Evolutionary conservation across 2,113 vertebrate genomes (phyloP).

Genomic region (Hippocampus guttulatus): DNA sequence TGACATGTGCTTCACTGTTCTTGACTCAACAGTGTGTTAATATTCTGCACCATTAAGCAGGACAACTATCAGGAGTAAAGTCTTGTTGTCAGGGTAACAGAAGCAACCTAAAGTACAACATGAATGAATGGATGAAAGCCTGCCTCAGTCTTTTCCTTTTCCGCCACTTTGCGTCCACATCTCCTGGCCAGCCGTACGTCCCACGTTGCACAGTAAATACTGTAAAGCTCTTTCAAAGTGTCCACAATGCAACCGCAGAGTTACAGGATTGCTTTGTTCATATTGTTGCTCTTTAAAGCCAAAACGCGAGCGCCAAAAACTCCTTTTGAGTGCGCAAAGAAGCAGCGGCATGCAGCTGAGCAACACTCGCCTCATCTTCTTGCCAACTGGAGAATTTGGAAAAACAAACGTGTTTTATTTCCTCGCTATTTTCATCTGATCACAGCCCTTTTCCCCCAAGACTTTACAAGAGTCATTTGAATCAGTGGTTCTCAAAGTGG

Average conservation of each 20-base stretch:
- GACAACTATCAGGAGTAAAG: conserved; percentile 21
- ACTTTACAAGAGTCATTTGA: not conserved
- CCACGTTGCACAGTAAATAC: not conserved
- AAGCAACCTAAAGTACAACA: conserved; percentile 72
- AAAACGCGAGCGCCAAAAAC: not conserved
- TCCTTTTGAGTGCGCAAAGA: not conserved
- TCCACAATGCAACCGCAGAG: not conserved
- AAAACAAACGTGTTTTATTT: not conserved
- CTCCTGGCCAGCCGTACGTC: not conserved
- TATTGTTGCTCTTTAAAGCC: not conserved
- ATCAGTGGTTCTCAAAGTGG: not conserved
- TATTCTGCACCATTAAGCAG: conserved; percentile 66
- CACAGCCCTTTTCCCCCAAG: not conserved
- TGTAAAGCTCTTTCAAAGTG: not conserved
- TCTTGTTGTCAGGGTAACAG: conserved; percentile 63
- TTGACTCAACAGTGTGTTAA: conserved; percentile 36
- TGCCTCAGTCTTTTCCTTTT: not conserved
- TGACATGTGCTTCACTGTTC: conserved; percentile 15
- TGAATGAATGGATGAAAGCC: conserved; percentile 6
- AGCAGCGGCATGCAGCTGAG: not conserved
- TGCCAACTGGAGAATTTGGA: not conserved
- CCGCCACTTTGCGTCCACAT: not conserved
- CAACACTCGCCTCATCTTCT: not conserved
- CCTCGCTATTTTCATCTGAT: not conserved
- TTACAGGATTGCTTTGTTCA: conserved; percentile 5